phyloP scores from a whole-genome alignment of 2,113 vertebrate genomes.

The Brienomyrus brachyistius region DNA sequence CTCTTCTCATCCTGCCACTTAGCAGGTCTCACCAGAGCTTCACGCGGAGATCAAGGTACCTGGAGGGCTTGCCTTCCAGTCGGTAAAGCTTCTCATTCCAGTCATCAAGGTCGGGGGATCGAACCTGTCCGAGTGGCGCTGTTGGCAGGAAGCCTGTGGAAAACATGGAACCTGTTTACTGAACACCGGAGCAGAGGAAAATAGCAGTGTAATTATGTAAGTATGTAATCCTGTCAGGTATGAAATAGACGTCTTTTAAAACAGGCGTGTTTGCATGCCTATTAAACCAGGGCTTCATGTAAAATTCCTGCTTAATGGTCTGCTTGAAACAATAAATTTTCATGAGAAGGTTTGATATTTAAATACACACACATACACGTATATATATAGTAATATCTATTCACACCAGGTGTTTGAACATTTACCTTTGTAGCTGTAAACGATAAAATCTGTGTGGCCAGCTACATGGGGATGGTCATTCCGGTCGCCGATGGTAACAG shows the following conservation, averaged over 20 bases:
- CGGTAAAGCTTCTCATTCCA: conserved; percentile 78
- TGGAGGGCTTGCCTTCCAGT: conserved; percentile 69
- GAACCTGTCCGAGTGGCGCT: conserved; percentile 66
- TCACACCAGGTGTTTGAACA: conserved; percentile 34
- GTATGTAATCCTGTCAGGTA: conserved; percentile 55
- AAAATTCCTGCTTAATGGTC: conserved; percentile 53
- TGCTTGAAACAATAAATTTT: conserved; percentile 43
- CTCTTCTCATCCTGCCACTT: conserved; percentile 30
- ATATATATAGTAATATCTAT: conserved; percentile 29
- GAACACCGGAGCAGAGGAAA: conserved; percentile 12
- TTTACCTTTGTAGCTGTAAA: conserved; percentile 76
- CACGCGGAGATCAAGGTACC: conserved; percentile 56
- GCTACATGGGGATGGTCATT: conserved; percentile 77
- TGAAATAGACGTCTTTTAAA: conserved; percentile 53
- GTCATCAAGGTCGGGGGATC: conserved; percentile 75
- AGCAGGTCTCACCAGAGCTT: conserved; percentile 35
- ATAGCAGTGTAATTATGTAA: conserved; percentile 26
- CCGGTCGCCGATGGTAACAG: conserved; percentile 69
- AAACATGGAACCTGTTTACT: conserved; percentile 35
- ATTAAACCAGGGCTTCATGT: conserved; percentile 47
- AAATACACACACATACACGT: not conserved
- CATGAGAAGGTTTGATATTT: conserved; percentile 51
- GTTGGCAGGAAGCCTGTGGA: conserved; percentile 66
- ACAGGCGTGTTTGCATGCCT: conserved; percentile 43
- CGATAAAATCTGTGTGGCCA: conserved; percentile 71